These are phyloP conservation scores for Tragelaphus strepsiceros DNA, from an alignment of 2,113 vertebrate species.

Conservation along the genomic window DNA sequence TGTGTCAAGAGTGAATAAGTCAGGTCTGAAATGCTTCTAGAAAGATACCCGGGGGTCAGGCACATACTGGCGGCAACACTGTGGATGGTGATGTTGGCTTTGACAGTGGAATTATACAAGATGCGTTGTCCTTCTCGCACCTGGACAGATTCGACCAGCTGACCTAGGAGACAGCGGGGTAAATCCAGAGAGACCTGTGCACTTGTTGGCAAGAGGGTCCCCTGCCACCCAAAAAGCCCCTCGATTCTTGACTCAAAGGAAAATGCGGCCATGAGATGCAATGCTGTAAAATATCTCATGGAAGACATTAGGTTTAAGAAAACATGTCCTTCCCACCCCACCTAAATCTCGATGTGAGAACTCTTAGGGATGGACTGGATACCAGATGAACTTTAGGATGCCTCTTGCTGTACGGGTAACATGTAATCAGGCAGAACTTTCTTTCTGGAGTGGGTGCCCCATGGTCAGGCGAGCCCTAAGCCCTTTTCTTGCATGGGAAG, in stretches of 20 bases:
- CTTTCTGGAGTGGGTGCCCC: not conserved
- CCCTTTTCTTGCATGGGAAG: no score
- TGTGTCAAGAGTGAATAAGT: accelerated
- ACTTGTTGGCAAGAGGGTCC: accelerated
- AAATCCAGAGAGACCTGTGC: accelerated
- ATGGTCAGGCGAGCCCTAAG: not conserved
- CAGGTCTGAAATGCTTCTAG: accelerated
- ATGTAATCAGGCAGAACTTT: not conserved
- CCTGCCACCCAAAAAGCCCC: no score
- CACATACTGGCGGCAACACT: slow-evolving; percentile 14
- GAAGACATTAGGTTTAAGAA: not conserved
- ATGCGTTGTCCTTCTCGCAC: accelerated
- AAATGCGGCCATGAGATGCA: no score
- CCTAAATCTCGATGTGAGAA: not conserved
- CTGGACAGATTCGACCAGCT: not conserved
- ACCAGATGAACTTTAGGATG: not conserved
- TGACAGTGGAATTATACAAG: accelerated
- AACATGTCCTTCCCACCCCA: accelerated
- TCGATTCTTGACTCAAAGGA: not conserved
- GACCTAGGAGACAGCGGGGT: slow-evolving; percentile 4
- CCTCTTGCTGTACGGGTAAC: not conserved
- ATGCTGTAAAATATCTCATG: accelerated
- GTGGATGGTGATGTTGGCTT: not conserved
- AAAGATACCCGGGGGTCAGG: accelerated
- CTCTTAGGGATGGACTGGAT: not conserved